Evolutionary conservation across 2,888 invertebrate genomes (phyloP).

Genomic region (Polymixis lichenea): DNA sequence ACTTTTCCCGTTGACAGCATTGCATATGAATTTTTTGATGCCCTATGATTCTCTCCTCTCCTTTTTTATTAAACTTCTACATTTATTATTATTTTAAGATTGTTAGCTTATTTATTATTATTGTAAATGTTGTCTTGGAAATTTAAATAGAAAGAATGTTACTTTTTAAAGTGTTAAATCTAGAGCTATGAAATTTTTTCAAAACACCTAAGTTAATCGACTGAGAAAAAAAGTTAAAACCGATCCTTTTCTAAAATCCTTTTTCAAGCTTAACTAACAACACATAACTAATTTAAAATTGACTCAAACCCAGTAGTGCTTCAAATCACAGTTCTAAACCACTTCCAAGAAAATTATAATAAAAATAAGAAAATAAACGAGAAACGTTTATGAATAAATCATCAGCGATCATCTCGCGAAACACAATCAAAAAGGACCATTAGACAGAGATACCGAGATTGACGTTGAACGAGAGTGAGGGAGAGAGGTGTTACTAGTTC

Average conservation of each 20-base stretch:
- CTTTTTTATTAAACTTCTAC: background rate
- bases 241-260: conserved; percentile 15
- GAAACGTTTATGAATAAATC: conserved; percentile 80
- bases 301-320: conserved; percentile 79
- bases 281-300: conserved; percentile 62
- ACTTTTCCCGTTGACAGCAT: background rate
- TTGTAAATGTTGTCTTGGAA: no score
- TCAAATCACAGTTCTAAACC: conserved; percentile 76
- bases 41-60: background rate
- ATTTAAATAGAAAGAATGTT: background rate
- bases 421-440: conserved; percentile 71
- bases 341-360: conserved; percentile 74
- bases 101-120: no score
- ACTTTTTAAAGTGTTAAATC: background rate
- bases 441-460: conserved; percentile 68
- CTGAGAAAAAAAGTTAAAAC: background rate
- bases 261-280: conserved; percentile 49
- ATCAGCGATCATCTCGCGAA: conserved; percentile 74
- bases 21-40: background rate
- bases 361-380: conserved; percentile 72
- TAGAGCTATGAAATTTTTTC: background rate
- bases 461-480: conserved; percentile 59
- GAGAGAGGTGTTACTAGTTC: conserved; percentile 74
- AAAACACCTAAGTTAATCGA: background rate
- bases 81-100: background rate